Percentiles rank a stretch among this genome's conserved stretches.
These are phyloP conservation scores for Diabrotica undecimpunctata DNA, from an alignment of 1,140 invertebrate species.

Conservation along the genomic window DNA sequence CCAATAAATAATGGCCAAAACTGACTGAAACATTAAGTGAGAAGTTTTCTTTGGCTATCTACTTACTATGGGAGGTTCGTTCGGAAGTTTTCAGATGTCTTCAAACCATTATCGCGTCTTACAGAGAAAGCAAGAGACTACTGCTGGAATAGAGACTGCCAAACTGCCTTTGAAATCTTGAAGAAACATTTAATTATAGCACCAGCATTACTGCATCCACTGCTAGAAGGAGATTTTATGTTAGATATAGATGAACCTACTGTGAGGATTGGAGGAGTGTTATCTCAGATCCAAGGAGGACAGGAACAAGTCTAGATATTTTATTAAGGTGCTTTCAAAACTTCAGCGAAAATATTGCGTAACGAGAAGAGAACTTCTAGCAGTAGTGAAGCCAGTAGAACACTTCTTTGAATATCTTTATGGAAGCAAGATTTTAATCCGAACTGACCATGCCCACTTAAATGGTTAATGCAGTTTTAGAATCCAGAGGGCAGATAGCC, in stretches of 20 bases:
- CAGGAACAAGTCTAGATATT: conserved; percentile 9
- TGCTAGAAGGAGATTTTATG: conserved; percentile 22
- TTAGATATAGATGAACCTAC: conserved; percentile 33
- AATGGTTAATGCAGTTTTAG: too few relatives aligned
- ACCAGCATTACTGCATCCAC: conserved; percentile 15
- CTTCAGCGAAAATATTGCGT: conserved; percentile 25
- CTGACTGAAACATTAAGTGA: too few relatives aligned
- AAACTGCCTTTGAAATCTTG: conserved; percentile 8
- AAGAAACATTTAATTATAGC: not conserved
- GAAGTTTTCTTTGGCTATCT: too few relatives aligned
- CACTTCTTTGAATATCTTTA: conserved; percentile 22
- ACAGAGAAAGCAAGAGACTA: not conserved
- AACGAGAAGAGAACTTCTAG: conserved; percentile 20
- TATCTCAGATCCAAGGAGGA: conserved; percentile 30
- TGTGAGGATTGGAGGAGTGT: conserved; percentile 23
- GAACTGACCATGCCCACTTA: conserved; percentile 23
- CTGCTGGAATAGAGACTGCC: conserved; percentile 12
- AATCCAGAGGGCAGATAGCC: too few relatives aligned
- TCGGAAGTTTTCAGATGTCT: too few relatives aligned
- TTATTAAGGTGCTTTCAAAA: conserved; percentile 18
- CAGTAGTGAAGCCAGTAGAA: conserved; percentile 12
- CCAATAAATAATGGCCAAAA: too few relatives aligned
- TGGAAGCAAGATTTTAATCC: conserved; percentile 13
- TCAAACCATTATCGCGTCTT: not conserved
- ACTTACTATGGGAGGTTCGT: too few relatives aligned